These are phyloP conservation scores for Enoplosus armatus DNA, from an alignment of 2,797 vertebrate species.

Conservation along the genomic window DNA sequence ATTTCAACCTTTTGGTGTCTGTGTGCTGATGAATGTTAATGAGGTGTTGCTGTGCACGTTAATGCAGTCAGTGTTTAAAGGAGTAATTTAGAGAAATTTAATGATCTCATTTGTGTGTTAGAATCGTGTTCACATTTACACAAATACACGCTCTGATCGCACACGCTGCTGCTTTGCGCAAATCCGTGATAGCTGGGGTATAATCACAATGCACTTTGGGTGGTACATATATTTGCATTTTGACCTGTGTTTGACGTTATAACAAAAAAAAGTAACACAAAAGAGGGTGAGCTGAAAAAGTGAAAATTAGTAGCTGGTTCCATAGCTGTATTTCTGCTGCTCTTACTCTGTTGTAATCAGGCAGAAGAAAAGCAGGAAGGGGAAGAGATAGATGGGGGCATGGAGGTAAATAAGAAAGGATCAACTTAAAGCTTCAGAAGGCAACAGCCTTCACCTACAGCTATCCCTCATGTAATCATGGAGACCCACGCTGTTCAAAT, in stretches of 20 bases:
- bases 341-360: background rate
- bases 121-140: background rate
- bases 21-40: conserved; percentile 2
- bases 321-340: background rate
- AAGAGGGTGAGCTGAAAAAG: background rate
- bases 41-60: background rate
- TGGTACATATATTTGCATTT: no score
- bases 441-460: no score
- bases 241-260: background rate
- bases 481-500: no score
- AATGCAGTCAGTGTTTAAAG: conserved; percentile 22
- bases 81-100: conserved; percentile 6
- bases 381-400: background rate
- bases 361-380: background rate
- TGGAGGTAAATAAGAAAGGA: background rate
- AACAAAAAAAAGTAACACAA: background rate
- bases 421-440: background rate
- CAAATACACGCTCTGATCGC: background rate
- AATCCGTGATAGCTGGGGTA: background rate
- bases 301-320: background rate
- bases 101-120: conserved; percentile 10
- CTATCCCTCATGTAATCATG: no score
- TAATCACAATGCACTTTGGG: no score
- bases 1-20: background rate
- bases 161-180: background rate